These are phyloP conservation scores for Calliphora vomitoria DNA, from an alignment of 2,888 invertebrate species.

Conservation along the genomic window DNA sequence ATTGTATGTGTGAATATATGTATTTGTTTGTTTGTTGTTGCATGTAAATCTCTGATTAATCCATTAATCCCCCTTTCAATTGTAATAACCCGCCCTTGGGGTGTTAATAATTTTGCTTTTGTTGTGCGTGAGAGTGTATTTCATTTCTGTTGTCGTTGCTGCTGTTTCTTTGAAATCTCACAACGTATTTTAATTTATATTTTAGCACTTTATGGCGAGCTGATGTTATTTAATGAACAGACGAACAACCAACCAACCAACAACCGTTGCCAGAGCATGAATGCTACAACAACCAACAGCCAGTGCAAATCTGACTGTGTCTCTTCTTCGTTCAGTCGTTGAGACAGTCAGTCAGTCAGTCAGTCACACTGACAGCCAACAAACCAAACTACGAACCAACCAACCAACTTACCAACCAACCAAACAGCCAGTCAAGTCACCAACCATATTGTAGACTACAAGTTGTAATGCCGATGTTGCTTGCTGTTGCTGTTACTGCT, in stretches of 20 bases:
- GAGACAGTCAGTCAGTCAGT: background rate
- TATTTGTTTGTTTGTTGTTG: slow-evolving; percentile 17
- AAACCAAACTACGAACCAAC: background rate
- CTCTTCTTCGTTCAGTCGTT: background rate
- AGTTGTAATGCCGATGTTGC: slow-evolving; percentile 46
- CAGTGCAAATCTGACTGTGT: slow-evolving; percentile 25
- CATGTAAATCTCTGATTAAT: slow-evolving; percentile 72
- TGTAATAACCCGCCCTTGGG: slow-evolving; percentile 69
- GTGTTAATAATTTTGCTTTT: slow-evolving; percentile 68
- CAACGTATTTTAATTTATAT: slow-evolving; percentile 72
- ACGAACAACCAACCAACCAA: slow-evolving; percentile 22
- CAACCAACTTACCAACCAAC: slow-evolving; percentile 22
- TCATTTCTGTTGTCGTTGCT: background rate
- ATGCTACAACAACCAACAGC: slow-evolving; percentile 27
- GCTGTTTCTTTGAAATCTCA: slow-evolving; percentile 54
- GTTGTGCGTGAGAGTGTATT: background rate
- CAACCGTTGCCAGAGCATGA: slow-evolving; percentile 23
- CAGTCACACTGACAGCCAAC: background rate
- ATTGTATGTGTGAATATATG: background rate
- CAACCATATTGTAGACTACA: slow-evolving; percentile 47
- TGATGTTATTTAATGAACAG: slow-evolving; percentile 65
- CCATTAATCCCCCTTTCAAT: slow-evolving; percentile 70
- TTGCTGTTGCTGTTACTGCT: slow-evolving; percentile 7
- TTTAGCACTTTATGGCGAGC: slow-evolving; percentile 69
- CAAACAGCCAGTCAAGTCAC: slow-evolving; percentile 36